Base-by-base conservation (phyloP, 2,888 invertebrate genomes). In the Podabrus alpinus region DNA sequence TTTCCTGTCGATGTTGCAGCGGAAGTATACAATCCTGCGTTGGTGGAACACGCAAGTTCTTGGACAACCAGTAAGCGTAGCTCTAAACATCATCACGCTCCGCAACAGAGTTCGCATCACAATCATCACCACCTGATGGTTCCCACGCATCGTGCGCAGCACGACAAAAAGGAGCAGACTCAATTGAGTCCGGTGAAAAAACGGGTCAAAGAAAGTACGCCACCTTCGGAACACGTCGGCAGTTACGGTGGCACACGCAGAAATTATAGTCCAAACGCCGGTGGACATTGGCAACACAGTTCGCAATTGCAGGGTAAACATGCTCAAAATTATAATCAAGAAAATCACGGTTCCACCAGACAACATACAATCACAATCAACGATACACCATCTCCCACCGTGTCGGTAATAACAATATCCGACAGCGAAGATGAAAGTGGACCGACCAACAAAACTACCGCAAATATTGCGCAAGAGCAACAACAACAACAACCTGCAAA, bases 141-240 rank as follows among this genome's bases (percentile, higher is more conserved):
- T 25, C 86, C 88, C 21, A 83, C 86, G 2, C 88, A 88, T 80
- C 81, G 87, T 76, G 84, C 86, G 21, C 87, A 87, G 84, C 89
- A 91, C 81, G 92, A 94, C 84, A 96, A 95, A 86, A 95, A 96
- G 86, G 94, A 94, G 85, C 93, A 94, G 73, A 94, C 95, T 73
- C 97, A 97, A 86, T 88, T 98, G 82, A 97, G 97, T 82, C 98
- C 98, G 1, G 97, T 98, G 21, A 98, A 98, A 90, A 98, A 98
- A 87, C 92, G 98, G 15, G 97, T 98, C 62, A 98, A 98, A 87
- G 98, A 98, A 86, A 97, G 96, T 84, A 96, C 97, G 19, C 97
- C 97, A 19, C 97, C 95, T 61, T 92, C 92, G 75, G 87, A 88
- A 73, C 87, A 86, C 72, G 68, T 19, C 1, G 74, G 78, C 68